Evolutionary conservation across 2,888 invertebrate genomes (phyloP).

Genomic region (Oscheius onirici): DNA sequence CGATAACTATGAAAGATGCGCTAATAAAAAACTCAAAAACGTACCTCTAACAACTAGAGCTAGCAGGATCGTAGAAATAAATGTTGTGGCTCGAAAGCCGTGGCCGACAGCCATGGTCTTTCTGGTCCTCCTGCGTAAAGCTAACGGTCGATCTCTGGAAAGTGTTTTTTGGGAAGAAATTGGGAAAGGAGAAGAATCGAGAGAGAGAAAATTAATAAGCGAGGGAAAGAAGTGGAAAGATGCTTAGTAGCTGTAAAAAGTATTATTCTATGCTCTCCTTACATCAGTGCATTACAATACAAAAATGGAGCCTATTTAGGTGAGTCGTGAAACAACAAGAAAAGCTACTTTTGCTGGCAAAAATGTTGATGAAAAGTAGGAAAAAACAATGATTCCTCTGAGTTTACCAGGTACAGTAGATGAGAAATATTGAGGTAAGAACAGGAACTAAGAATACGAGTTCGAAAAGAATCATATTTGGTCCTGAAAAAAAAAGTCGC

Average conservation of each 20-base stretch:
- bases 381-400: too few relatives aligned
- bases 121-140: not conserved
- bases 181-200: not conserved
- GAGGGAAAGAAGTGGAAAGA: not conserved
- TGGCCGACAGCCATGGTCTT: conserved; percentile 8
- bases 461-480: too few relatives aligned
- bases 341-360: too few relatives aligned
- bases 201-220: not conserved
- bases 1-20: too few relatives aligned
- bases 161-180: not conserved
- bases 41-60: conserved; percentile 5
- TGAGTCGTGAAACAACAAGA: not conserved
- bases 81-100: conserved; percentile 6
- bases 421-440: too few relatives aligned
- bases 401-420: too few relatives aligned
- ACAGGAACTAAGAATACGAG: too few relatives aligned
- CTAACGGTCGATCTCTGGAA: not conserved
- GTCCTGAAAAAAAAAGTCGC: too few relatives aligned
- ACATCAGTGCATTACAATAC: not conserved
- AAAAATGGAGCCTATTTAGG: not conserved
- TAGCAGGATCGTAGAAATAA: not conserved
- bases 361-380: too few relatives aligned
- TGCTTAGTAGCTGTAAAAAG: not conserved
- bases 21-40: not conserved
- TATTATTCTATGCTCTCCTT: not conserved